phyloP scores from a whole-genome alignment of 2,888 invertebrate genomes.

The Eurois occulta region DNA sequence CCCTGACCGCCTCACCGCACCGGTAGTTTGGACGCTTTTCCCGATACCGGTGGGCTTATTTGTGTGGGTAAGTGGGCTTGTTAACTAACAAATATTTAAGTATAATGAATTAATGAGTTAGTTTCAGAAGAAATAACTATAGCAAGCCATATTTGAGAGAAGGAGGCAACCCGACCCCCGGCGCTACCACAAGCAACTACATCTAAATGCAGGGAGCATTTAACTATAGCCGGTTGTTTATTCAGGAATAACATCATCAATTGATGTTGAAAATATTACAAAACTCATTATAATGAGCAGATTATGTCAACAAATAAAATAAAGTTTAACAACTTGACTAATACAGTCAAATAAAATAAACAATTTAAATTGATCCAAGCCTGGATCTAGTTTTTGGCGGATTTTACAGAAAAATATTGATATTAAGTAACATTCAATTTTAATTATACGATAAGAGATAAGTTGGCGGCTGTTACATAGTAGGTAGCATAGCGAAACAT shows the following conservation, averaged over 20 bases:
- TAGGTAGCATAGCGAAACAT: background rate
- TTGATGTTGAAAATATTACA: background rate
- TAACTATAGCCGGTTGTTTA: too few relatives aligned
- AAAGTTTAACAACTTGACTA: background rate
- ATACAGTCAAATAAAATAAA: background rate
- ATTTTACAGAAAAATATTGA: background rate
- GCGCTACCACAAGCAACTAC: too few relatives aligned
- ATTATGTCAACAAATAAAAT: background rate
- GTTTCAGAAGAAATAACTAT: too few relatives aligned
- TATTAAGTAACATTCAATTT: background rate
- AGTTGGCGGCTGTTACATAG: background rate
- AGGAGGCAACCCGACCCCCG: background rate
- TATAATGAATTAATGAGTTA: too few relatives aligned
- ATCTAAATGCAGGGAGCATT: too few relatives aligned
- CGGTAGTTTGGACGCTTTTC: background rate
- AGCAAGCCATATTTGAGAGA: background rate
- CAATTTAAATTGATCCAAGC: background rate
- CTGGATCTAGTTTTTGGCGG: background rate
- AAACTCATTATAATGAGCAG: background rate
- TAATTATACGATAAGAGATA: background rate
- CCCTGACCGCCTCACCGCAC: too few relatives aligned
- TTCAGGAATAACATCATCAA: background rate
- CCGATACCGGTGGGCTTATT: background rate
- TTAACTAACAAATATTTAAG: too few relatives aligned
- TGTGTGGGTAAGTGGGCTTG: too few relatives aligned